A percentile compares a stretch with the other conserved stretches of the same genome.
Conservation (phyloP, 2,797 vertebrate genomes). For the Crax fasciolata region DNA sequence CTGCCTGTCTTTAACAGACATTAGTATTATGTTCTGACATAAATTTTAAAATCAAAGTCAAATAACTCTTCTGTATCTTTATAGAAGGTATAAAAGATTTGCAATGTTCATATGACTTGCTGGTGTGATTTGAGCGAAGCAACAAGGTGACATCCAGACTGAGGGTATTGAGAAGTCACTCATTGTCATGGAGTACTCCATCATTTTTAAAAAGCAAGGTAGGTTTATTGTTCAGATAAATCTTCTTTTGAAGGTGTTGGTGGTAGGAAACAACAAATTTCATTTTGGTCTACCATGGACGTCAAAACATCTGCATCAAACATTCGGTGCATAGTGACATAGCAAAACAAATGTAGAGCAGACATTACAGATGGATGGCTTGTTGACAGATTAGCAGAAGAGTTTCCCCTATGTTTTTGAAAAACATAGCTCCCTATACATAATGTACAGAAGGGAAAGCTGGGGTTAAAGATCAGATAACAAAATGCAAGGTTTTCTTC, state of each 20-base stretch:
- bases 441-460: constrained; percentile 27
- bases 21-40: not conserved
- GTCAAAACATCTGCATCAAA: constrained; percentile 68
- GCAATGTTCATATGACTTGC: not conserved
- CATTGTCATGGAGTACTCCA: not conserved
- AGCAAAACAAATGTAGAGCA: constrained; percentile 63
- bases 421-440: constrained; percentile 51
- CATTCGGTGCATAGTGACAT: constrained; percentile 26
- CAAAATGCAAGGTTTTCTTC: constrained; percentile 42
- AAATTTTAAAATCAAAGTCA: not conserved
- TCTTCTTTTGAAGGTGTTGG: not conserved
- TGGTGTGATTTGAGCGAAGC: not conserved
- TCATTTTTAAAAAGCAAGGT: constrained; percentile 29
- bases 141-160: not conserved
- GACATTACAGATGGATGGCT: constrained; percentile 49
- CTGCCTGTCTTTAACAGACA: not conserved
- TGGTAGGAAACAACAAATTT: constrained; percentile 53
- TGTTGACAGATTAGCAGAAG: constrained; percentile 72
- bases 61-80: not conserved
- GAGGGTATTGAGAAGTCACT: not conserved
- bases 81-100: not conserved
- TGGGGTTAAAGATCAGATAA: constrained; percentile 57
- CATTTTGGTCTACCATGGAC: constrained; percentile 19
- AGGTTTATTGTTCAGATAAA: constrained; percentile 37
- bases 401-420: constrained; percentile 56